Evolutionary conservation across 2,113 vertebrate genomes (phyloP).

Genomic region (Prunella himalayana): DNA sequence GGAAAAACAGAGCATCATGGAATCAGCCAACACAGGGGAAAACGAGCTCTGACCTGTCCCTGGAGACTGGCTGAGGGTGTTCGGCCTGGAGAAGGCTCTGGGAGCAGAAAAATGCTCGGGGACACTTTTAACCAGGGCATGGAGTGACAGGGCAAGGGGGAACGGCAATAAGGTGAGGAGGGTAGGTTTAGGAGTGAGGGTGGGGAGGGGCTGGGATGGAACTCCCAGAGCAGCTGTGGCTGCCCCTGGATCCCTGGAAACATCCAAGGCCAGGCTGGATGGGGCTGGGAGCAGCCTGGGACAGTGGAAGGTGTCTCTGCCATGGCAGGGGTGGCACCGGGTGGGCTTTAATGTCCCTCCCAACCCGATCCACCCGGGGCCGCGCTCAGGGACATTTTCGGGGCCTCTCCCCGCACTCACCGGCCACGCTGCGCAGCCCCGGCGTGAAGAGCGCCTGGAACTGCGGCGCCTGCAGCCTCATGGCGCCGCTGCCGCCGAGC

Average conservation of each 20-base stretch:
- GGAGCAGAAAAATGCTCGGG: neutral
- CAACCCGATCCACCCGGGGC: neutral
- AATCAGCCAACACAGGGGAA: rapidly evolving
- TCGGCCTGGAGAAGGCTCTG: neutral
- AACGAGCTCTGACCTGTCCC: rapidly evolving
- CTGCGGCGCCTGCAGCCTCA: slow-evolving; percentile 86
- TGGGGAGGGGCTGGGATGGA: rapidly evolving
- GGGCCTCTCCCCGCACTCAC: slow-evolving; percentile 53
- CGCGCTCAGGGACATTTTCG: rapidly evolving
- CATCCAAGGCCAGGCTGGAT: neutral
- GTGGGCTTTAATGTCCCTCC: rapidly evolving
- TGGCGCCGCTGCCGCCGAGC: slow-evolving; percentile 63
- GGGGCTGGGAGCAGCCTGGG: neutral
- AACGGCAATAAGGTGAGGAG: rapidly evolving
- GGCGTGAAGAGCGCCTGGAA: slow-evolving; percentile 89
- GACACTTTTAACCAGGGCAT: neutral
- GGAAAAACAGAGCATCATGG: no score
- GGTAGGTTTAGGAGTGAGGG: neutral
- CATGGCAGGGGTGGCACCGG: rapidly evolving
- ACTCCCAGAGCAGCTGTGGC: neutral
- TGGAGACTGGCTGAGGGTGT: neutral
- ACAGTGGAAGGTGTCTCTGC: neutral
- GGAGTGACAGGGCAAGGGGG: neutral
- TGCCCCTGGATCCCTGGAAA: neutral
- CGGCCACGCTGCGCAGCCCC: slow-evolving; percentile 84